Base-by-base conservation (phyloP, 2,888 invertebrate species). In the Marasmarcha lunaedactyla region DNA sequence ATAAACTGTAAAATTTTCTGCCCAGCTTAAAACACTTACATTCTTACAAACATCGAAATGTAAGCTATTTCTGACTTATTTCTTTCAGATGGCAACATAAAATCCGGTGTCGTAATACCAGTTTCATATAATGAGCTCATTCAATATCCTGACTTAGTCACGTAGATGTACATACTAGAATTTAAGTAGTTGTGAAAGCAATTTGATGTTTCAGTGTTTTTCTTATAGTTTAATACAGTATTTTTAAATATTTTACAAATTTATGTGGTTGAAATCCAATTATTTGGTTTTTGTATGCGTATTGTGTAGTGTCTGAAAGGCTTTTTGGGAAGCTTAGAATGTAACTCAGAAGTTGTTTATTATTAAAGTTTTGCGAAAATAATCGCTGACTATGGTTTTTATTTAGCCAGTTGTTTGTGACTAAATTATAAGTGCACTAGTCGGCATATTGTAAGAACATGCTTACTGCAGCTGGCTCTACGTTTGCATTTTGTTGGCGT, bases 401-500 rank as follows among this genome's bases (percentile, higher is more conserved):
- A 46, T 45, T 41, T 43, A 48, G 48, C 52, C 51, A 54, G 49
- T 46, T 44, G 45, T 53, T 10, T 35, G 30, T 35, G 14, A 46
- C 44, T 47, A 51, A 46, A 48, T 54, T 52, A 55, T 59, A 57
- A 58, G 56, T 55, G 49, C 55, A 51, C 48, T 56, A 52, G 52
- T 49, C 51, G 46, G 48, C 51, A 55, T 49, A 47, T 43, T 52
- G 20, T 20, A 47, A 45, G 43, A 46, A 51, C 47, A 48, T 30
- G 30, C 9, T 13, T 11, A 14, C 12, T 46, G 58, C 62, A 60
- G 62, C 66, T 69, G 66, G 66, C 65, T 66, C 61, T 63, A 57
- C 60, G 60, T 69, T 76, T 74, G 78, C 78, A 78, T 83, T 78
- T 83, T 74, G 73, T 79, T 79, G 65, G 72, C 63, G 65, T 69